Evolutionary conservation across 2,888 invertebrate species (phyloP).

Genomic region (Sussaba pulchella): DNA sequence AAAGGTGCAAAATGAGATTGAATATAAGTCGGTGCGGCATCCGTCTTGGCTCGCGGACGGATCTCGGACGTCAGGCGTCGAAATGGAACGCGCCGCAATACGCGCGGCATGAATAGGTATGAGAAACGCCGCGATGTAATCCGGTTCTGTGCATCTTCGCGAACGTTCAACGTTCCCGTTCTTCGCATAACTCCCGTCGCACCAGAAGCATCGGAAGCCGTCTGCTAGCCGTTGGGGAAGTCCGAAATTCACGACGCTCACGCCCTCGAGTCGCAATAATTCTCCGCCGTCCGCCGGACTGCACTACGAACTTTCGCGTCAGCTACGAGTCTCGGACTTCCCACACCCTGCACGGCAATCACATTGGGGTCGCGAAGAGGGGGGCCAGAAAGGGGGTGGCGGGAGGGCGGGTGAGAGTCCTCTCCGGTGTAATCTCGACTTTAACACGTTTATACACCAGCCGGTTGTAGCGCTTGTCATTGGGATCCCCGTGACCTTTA

Average conservation of each 20-base stretch:
- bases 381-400: no score
- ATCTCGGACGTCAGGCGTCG: constrained; percentile 15
- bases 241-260: constrained; percentile 5
- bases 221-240: constrained; percentile 7
- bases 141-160: constrained; percentile 40
- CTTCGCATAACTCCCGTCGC: constrained; percentile 52
- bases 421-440: constrained; percentile 39
- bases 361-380: constrained; percentile 6
- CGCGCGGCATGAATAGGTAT: constrained; percentile 31
- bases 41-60: constrained; percentile 17
- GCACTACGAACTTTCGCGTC: constrained; percentile 38
- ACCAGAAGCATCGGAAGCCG: constrained; percentile 2
- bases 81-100: constrained; percentile 20
- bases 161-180: constrained; percentile 43
- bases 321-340: constrained; percentile 23
- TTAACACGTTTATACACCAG: constrained; percentile 23
- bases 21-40: constrained; percentile 20
- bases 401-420: no score
- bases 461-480: not conserved
- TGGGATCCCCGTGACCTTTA: constrained; percentile 41
- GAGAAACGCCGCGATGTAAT: constrained; percentile 35
- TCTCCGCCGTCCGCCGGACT: constrained; percentile 5
- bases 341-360: constrained; percentile 1
- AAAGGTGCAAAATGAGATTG: constrained; percentile 9
- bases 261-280: constrained; percentile 24